A percentile compares a stretch with the other conserved stretches of the same genome.
Evolutionary conservation across 1,140 invertebrate species (phyloP).

Genomic region (Andricus grossulariae): DNA sequence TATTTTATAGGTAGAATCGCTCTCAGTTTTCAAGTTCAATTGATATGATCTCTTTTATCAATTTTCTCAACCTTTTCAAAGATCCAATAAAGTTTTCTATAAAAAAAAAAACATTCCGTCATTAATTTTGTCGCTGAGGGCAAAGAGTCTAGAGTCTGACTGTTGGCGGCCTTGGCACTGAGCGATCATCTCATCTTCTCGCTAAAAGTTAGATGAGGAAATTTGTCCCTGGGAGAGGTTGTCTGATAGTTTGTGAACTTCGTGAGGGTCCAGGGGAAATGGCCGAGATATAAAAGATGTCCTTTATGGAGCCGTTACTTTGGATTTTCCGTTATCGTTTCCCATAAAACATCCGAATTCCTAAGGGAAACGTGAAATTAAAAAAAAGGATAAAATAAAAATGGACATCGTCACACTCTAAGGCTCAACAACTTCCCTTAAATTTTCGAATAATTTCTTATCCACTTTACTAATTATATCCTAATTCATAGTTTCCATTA

Average conservation of each 20-base stretch:
- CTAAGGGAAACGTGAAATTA: slow-evolving; percentile 26
- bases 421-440: too few relatives aligned
- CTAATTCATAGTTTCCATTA: too few relatives aligned
- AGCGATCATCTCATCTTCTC: slow-evolving; percentile 73
- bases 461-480: too few relatives aligned
- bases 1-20: too few relatives aligned
- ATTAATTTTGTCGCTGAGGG: slow-evolving; percentile 63
- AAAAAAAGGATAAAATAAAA: slow-evolving; percentile 42
- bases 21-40: too few relatives aligned
- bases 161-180: slow-evolving; percentile 60
- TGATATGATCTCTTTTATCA: too few relatives aligned
- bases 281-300: slow-evolving; percentile 54
- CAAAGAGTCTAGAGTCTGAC: slow-evolving; percentile 12
- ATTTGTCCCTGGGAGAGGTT: slow-evolving; percentile 74
- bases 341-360: slow-evolving; percentile 38
- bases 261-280: slow-evolving; percentile 41
- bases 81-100: slow-evolving; percentile 57
- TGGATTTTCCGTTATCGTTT: slow-evolving; percentile 47
- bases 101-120: slow-evolving; percentile 66
- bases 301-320: slow-evolving; percentile 55
- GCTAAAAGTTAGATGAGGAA: slow-evolving; percentile 75
- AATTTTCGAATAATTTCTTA: too few relatives aligned
- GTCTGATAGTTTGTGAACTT: slow-evolving; percentile 71
- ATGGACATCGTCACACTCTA: too few relatives aligned
- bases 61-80: too few relatives aligned